phyloP scores from a whole-genome alignment of 2,888 invertebrate genomes.

The Perizoma affinitatum region DNA sequence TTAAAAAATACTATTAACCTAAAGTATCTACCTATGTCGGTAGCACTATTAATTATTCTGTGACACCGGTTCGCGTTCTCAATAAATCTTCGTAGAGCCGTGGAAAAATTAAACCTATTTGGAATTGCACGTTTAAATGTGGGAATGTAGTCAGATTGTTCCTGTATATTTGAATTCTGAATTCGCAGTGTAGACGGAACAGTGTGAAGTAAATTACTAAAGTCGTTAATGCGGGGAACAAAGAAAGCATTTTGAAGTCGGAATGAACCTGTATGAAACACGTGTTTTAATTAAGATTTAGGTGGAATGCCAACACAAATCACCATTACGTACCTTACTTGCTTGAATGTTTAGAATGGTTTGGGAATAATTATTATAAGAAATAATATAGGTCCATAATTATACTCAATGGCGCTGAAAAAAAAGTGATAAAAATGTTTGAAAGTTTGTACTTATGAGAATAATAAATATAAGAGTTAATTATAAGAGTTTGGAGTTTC shows the following conservation, averaged over 20 bases:
- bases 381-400: no score
- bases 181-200: constrained; percentile 11
- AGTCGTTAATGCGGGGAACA: constrained; percentile 23
- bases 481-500: no score
- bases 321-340: no score
- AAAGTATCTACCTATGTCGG: not conserved
- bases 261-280: constrained; percentile 23
- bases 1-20: not conserved
- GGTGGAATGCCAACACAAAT: constrained; percentile 10
- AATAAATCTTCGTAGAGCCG: constrained; percentile 31
- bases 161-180: constrained; percentile 17
- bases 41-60: not conserved
- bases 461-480: no score
- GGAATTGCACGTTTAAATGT: constrained; percentile 29
- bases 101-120: constrained; percentile 27
- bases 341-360: no score
- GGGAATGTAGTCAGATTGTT: constrained; percentile 27
- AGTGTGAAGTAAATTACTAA: constrained; percentile 23
- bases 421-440: no score
- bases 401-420: no score
- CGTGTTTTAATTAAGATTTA: constrained; percentile 28
- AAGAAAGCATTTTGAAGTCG: constrained; percentile 20
- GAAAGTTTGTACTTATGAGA: no score
- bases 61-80: constrained; percentile 7
- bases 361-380: no score